A percentile compares a stretch with the other conserved stretches of the same genome.
Conservation (phyloP, 2,113 vertebrate species). For the Oreochromis tanganicae region DNA sequence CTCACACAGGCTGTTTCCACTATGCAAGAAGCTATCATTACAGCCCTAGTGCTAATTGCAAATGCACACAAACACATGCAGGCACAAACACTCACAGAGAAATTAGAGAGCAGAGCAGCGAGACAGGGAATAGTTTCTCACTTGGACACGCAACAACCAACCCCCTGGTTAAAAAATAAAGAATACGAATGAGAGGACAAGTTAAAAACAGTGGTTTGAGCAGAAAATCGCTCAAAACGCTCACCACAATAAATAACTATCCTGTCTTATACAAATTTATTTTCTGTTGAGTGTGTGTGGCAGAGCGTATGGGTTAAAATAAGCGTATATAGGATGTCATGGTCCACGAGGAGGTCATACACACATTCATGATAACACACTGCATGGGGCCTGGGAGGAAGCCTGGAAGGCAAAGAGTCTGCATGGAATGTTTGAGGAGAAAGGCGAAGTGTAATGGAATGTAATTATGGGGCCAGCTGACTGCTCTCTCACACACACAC, state of each 20-base stretch:
- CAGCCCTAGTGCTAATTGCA: not conserved
- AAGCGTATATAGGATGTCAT: not conserved
- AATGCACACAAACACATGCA: not conserved
- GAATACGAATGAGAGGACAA: not conserved
- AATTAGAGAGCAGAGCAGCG: constrained; percentile 2
- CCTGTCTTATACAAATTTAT: not conserved
- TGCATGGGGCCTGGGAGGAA: constrained; percentile 16
- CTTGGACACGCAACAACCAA: constrained; percentile 8
- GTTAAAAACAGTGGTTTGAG: constrained; percentile 27
- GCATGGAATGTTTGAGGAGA: constrained; percentile 63
- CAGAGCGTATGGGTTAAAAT: not conserved
- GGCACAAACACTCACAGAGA: not conserved
- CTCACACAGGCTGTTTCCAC: constrained; percentile 19
- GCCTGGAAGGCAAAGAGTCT: constrained; percentile 35
- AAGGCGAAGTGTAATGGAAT: constrained; percentile 66
- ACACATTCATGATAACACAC: not conserved
- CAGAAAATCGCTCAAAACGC: not conserved
- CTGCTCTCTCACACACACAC: not conserved
- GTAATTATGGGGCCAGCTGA: constrained; percentile 54
- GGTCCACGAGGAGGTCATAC: constrained; percentile 7
- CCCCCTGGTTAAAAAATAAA: not conserved
- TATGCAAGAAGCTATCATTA: constrained; percentile 20
- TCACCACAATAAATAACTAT: not conserved
- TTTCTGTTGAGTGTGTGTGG: not conserved
- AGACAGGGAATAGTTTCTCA: constrained; percentile 9